Evolutionary conservation across 2,888 invertebrate species (phyloP), one percentile per base, ranked within the genome.

Genomic region (Eupithecia centaureata): DNA sequence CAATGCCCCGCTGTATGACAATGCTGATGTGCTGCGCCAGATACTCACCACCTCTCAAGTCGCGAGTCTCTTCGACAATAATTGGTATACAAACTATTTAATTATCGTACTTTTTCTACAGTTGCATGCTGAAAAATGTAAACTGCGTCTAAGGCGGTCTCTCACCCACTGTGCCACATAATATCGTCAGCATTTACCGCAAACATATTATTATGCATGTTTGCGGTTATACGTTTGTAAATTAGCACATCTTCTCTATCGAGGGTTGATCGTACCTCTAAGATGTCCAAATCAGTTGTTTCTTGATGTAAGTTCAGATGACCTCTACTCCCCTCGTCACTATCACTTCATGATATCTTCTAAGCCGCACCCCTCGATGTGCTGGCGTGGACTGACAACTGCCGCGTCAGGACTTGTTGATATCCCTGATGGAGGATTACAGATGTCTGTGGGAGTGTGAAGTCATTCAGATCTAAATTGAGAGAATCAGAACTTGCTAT

Each of bases 381-480:
- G 42, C 52, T 66, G 70, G 74, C 70, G 68, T 57, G 58, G 65
- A 73, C 72, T 70, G 73, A 74, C 73, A 71, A 74, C 68, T 65
- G 63, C 71, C 67, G 63, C 68, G 70, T 71, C 42, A 54, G 47
- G 28, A 67, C 73, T 71, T 70, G 74, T 47, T 47, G 47, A 71
- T 73, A 71, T 67, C 71, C 67, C 68, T 73, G 68, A 68, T 60
- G 63, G 63, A 42, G 32, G 56, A 52, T 57, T 35, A 33, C 13
- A 65, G 38, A n/a, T 25, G 38, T 51, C 38, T 22, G 47, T 22
- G 22, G 47, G 47, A 22, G 22, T 58, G 52, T 33, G 42, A 27
- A 42, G 5, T 33, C 15, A 52, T 47, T 22, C 2, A 12, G 47
- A 22, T 10, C 22, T 1, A 12, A 22, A 18, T 42, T 47, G 47